Base-by-base conservation (phyloP, 2,113 vertebrate species). In the Odontesthes bonariensis region DNA sequence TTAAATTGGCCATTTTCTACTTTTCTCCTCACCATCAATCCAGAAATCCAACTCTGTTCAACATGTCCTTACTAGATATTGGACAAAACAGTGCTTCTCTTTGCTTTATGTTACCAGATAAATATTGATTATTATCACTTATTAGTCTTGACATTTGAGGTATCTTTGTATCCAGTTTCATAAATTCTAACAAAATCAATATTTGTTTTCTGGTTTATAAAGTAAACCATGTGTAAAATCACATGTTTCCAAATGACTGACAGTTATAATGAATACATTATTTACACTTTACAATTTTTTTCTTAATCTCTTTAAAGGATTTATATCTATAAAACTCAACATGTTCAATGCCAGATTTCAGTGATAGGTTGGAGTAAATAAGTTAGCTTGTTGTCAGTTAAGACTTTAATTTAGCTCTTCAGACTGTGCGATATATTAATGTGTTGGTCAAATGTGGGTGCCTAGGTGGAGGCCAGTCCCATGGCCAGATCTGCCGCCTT, bases 1-100 rank as follows among this genome's bases (percentile, higher is more conserved):
- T 86, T 91, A 92, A 94, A 94, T 93, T 93, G 91, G 66, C 89
- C 87, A 89, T 89, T 90, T 93, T 90, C 88, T 88, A 60, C 88
- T 88, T 87, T 90, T 91, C 85, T 83, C 77, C 86, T 84, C 72
- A 74, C 79, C 84, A 75, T 86, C 84, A 83, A 84, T 75, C 79
- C 75, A 78, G 71, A 76, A 71, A 79, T 82, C 79, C 69, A 68
- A 73, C 74, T 81, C 63, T 65, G 63, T 61, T 74, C 79, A 80
- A 79, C 83, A 72, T 63, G 54, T 79, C 13, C 77, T 59, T 14
- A 10, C 58, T 22, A 49, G 61, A 60, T 64, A 13, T 22, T 32
- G 44, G 82, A 77, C 60, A 80, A 82, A 73, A n/a, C 51, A 46
- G 42, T 51, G 10, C 72, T 62, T 33, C 42, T 42, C 56, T 75